Evolutionary conservation across 1,140 invertebrate genomes (phyloP).

Genomic region (Araneus ventricosus): DNA sequence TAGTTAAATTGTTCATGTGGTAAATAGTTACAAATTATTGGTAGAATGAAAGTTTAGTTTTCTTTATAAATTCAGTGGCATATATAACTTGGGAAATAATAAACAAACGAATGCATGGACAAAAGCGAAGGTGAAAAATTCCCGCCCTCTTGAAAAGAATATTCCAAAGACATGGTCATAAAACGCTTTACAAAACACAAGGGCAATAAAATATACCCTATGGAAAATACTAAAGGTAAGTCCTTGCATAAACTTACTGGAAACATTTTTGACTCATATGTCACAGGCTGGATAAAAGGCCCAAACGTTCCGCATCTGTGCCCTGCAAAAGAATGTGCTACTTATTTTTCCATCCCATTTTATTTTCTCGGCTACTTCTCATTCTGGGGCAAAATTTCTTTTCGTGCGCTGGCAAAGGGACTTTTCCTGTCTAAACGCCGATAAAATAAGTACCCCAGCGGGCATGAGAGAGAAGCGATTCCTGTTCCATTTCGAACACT

Average conservation of each 20-base stretch:
- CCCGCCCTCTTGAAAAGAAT: background rate
- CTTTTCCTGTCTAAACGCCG: conserved; percentile 63
- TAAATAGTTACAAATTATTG: no score
- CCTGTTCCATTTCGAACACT: background rate
- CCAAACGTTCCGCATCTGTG: conserved; percentile 35
- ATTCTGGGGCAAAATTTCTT: conserved; percentile 38
- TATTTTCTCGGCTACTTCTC: conserved; percentile 48
- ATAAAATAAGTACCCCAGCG: conserved; percentile 59
- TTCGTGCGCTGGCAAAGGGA: background rate
- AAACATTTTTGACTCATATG: conserved; percentile 61
- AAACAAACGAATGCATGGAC: background rate
- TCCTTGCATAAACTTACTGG: conserved; percentile 46
- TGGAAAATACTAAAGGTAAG: conserved; percentile 47
- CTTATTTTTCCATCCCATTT: conserved; percentile 37
- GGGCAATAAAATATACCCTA: conserved; percentile 57
- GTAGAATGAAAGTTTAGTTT: no score
- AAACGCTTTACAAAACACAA: conserved; percentile 45
- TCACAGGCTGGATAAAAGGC: conserved; percentile 47
- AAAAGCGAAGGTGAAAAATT: background rate
- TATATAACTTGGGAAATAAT: background rate
- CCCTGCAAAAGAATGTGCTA: conserved; percentile 3
- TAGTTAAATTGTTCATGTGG: no score
- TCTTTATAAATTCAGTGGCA: no score
- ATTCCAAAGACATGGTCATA: conserved; percentile 45
- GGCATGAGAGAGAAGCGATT: conserved; percentile 39